These are phyloP conservation scores for Cheilosia grossa DNA, from an alignment of 2,888 invertebrate genomes.

Conservation along the genomic window DNA sequence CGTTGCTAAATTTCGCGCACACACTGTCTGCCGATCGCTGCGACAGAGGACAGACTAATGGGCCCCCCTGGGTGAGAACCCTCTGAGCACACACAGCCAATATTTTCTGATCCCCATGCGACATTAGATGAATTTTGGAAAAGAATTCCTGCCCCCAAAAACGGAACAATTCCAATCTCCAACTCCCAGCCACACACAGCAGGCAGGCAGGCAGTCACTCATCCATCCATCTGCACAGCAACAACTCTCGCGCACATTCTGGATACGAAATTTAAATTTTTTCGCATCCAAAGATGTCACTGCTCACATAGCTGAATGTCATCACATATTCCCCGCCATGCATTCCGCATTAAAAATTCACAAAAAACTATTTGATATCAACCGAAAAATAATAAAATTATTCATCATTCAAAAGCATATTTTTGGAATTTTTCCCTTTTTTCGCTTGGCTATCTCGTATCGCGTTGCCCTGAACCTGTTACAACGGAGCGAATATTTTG, in stretches of 20 bases:
- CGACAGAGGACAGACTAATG: slow-evolving; percentile 4
- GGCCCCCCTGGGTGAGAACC: slow-evolving; percentile 16
- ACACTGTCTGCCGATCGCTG: slow-evolving; percentile 12
- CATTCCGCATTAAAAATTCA: slow-evolving; percentile 68
- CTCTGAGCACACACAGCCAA: background rate
- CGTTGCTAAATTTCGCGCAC: background rate
- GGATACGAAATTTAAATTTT: slow-evolving; percentile 26
- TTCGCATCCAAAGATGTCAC: slow-evolving; percentile 26
- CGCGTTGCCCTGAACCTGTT: slow-evolving; percentile 32
- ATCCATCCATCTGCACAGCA: slow-evolving; percentile 26
- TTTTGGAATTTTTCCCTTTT: slow-evolving; percentile 62
- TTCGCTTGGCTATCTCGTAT: background rate
- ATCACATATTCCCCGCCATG: slow-evolving; percentile 63
- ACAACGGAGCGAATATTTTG: slow-evolving; percentile 51
- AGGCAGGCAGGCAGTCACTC: slow-evolving; percentile 29
- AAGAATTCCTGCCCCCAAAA: slow-evolving; percentile 21
- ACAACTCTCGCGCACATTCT: slow-evolving; percentile 17
- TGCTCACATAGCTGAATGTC: slow-evolving; percentile 58
- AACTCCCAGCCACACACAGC: slow-evolving; percentile 42
- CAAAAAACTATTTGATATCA: slow-evolving; percentile 58
- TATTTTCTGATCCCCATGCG: slow-evolving; percentile 10
- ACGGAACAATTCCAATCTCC: slow-evolving; percentile 13
- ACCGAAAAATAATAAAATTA: slow-evolving; percentile 71
- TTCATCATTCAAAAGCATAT: slow-evolving; percentile 73
- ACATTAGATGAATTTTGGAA: slow-evolving; percentile 41